Conservation (phyloP, 2,797 vertebrate genomes). For the Diceros bicornis region DNA sequence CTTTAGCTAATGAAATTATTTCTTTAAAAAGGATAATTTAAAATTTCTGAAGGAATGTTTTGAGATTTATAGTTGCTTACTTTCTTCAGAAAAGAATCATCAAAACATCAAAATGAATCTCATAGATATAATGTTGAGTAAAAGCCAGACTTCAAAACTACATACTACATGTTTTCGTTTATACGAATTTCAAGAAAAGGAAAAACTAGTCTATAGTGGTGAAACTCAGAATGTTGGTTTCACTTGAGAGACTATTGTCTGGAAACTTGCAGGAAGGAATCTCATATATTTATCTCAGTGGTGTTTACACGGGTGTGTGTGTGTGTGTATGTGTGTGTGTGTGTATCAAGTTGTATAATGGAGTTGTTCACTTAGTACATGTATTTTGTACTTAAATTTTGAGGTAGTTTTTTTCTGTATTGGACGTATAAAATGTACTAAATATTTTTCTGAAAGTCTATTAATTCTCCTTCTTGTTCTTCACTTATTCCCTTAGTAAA, state of each 20-base stretch:
- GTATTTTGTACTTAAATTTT: neutral
- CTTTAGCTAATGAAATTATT: neutral
- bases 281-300: neutral
- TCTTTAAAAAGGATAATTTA: neutral
- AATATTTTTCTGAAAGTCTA: neutral
- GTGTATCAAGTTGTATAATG: neutral
- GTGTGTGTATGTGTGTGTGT: too few species aligned
- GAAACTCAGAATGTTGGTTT: neutral
- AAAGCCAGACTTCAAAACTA: neutral
- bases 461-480: neutral
- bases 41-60: constrained; percentile 16
- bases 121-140: neutral
- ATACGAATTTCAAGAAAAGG: constrained; percentile 11
- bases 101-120: constrained; percentile 28
- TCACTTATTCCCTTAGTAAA: neutral
- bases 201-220: neutral
- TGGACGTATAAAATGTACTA: neutral
- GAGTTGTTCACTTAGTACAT: neutral
- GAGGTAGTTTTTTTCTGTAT: neutral
- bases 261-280: neutral
- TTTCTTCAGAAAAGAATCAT: constrained; percentile 13
- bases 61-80: constrained; percentile 13
- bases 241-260: neutral
- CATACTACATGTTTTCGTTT: neutral
- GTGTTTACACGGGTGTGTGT: neutral